Evolutionary conservation across 92 coral and sea anemone genomes (phyloP).

Genomic region (Epizoanthus fatuus): DNA sequence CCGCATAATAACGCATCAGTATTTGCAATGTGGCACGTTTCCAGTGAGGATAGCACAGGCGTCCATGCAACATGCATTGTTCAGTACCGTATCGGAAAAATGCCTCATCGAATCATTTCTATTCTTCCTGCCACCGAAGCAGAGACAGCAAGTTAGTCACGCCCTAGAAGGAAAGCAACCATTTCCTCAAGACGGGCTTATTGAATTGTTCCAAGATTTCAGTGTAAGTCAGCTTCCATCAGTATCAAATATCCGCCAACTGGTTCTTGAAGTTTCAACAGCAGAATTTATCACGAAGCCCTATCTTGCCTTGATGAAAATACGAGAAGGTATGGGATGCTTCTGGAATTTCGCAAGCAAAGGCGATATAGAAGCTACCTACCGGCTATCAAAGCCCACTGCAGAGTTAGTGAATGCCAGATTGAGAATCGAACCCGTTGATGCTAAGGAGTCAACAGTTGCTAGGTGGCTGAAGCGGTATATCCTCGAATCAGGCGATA

Average conservation of each 20-base stretch:
- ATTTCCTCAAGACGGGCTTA: slow-evolving; percentile 44
- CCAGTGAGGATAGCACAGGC: slow-evolving; percentile 39
- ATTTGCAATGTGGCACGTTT: slow-evolving; percentile 28
- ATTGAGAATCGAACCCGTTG: neutral
- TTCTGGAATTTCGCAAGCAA: slow-evolving; percentile 34
- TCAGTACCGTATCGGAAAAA: slow-evolving; percentile 8
- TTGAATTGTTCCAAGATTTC: slow-evolving; percentile 52
- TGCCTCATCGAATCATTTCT: slow-evolving; percentile 10
- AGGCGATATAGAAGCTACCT: slow-evolving; percentile 23
- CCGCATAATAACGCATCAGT: slow-evolving; percentile 40
- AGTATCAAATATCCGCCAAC: slow-evolving; percentile 34
- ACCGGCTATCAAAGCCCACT: slow-evolving; percentile 44
- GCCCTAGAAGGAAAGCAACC: slow-evolving; percentile 42
- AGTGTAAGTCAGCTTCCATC: slow-evolving; percentile 38
- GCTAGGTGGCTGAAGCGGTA: neutral
- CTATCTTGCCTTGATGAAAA: slow-evolving; percentile 23
- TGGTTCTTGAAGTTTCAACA: slow-evolving; percentile 41
- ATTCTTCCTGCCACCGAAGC: slow-evolving; percentile 42
- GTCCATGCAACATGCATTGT: slow-evolving; percentile 28
- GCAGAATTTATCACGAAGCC: slow-evolving; percentile 61
- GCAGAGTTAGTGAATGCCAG: slow-evolving; percentile 5
- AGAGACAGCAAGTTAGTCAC: slow-evolving; percentile 26
- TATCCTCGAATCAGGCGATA: neutral
- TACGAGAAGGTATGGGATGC: slow-evolving; percentile 53
- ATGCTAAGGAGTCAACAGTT: slow-evolving; percentile 7